Evolutionary conservation across 2,113 vertebrate genomes (phyloP).

Genomic region (Girardinichthys multiradiatus): DNA sequence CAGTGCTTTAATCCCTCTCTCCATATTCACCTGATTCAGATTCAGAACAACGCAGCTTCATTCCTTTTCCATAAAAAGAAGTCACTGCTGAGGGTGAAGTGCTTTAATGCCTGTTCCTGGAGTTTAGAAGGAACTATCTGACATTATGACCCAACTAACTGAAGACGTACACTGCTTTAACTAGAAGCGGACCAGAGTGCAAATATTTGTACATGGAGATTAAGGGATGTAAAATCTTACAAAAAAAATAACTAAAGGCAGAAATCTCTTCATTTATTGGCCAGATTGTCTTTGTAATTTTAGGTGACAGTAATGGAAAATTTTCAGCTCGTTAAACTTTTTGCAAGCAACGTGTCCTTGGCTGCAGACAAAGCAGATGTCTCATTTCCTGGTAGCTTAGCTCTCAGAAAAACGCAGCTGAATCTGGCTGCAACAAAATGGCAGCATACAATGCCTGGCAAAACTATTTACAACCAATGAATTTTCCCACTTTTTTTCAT

Average conservation of each 20-base stretch:
- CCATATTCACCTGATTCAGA: constrained; percentile 12
- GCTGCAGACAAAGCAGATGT: background rate
- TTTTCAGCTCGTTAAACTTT: background rate
- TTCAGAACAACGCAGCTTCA: background rate
- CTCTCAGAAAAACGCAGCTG: background rate
- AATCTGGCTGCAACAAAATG: background rate
- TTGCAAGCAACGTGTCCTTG: background rate
- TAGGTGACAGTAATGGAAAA: background rate
- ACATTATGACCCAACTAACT: background rate
- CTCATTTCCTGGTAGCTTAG: background rate
- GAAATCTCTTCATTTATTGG: background rate
- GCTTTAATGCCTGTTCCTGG: background rate
- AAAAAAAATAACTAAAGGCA: background rate
- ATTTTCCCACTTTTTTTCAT: background rate
- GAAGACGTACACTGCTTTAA: background rate
- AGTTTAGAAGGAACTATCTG: background rate
- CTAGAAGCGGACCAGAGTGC: background rate
- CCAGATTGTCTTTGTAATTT: background rate
- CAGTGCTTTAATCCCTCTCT: background rate
- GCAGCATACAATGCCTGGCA: background rate
- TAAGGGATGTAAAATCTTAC: background rate
- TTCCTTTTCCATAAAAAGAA: constrained; percentile 5
- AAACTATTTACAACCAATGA: background rate
- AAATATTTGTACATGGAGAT: background rate
- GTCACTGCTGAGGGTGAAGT: background rate